Evolutionary conservation across 2,797 vertebrate genomes (phyloP).

Genomic region (Oreortyx pictus): DNA sequence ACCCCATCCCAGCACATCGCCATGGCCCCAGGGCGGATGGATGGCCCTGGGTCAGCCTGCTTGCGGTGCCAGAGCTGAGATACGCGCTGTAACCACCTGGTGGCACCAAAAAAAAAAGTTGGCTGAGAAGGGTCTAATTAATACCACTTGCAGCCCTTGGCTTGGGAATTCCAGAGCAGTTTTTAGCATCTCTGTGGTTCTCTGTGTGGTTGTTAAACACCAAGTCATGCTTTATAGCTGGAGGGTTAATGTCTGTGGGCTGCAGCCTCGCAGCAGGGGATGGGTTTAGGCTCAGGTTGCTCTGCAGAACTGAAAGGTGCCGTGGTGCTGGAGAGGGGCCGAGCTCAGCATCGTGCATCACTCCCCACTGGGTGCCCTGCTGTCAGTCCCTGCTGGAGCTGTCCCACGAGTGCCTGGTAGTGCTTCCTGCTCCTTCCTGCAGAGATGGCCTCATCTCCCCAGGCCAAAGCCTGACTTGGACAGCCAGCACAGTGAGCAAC

Average conservation of each 20-base stretch:
- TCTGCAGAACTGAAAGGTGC: neutral
- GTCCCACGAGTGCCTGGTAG: fast-evolving
- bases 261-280: neutral
- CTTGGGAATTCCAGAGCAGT: neutral
- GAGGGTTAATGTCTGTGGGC: conserved; percentile 22
- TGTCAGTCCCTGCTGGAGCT: fast-evolving
- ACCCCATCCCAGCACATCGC: neutral
- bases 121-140: conserved; percentile 29
- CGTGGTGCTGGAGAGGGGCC: neutral
- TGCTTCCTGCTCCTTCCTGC: neutral
- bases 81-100: conserved; percentile 57
- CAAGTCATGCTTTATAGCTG: conserved; percentile 5
- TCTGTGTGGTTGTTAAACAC: conserved; percentile 10
- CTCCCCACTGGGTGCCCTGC: neutral
- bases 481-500: neutral
- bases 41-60: neutral
- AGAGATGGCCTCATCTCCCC: neutral
- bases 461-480: neutral
- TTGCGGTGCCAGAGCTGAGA: neutral
- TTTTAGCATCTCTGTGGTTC: neutral
- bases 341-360: neutral
- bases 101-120: conserved; percentile 59
- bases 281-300: neutral
- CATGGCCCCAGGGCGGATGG: too few species aligned
- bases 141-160: neutral